Base-by-base conservation (phyloP, 2,113 vertebrate genomes). In the Percina caprodes region DNA sequence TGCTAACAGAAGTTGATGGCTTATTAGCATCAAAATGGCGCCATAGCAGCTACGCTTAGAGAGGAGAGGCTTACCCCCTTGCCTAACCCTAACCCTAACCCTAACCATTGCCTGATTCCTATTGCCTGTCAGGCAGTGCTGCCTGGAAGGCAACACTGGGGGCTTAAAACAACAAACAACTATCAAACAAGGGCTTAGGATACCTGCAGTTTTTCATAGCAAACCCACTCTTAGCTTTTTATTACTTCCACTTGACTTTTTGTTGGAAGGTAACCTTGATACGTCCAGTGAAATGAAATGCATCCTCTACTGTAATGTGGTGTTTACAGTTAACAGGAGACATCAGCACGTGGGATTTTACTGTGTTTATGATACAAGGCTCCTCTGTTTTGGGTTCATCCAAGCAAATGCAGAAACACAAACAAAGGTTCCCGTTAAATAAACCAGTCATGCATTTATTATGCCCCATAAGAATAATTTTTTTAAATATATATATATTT, bases 271-370 rank as follows among this genome's bases (percentile, higher is more conserved):
- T 58, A 69, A 72, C 51, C 52, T 74, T 63, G n/a, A 59, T 26
- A 3, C 30, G 11, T 52, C 1, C 6, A 2, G 21, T 55, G 68
- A 33, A 70, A 39, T 39, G 72, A 3, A 62, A 24, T 21, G 9
- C 13, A 24, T 39, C 2, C 33, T 48, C 35, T 39, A 1, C 39
- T 42, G 39, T 42, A 11, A 42, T 42, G 39, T 42, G 39, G 10
- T 42, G 39, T 42, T 88, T 85, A 87, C 83, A 45, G 85, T 62
- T 68, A 89, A 80, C 69, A 86, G 26, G 24, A 42, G n/a, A 51
- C 6, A 19, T 75, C 19, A 5, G 52, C 12, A 0, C 16, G 35
- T 69, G 18, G 58, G 71, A 75, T 74, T 70, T 8, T 18, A 35
- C 15, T 49, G 5, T 82, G 70, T 79, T 45, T 67, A 78, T 16